Conservation (phyloP, 2,113 vertebrate genomes). For the Hymenochirus boettgeri region DNA sequence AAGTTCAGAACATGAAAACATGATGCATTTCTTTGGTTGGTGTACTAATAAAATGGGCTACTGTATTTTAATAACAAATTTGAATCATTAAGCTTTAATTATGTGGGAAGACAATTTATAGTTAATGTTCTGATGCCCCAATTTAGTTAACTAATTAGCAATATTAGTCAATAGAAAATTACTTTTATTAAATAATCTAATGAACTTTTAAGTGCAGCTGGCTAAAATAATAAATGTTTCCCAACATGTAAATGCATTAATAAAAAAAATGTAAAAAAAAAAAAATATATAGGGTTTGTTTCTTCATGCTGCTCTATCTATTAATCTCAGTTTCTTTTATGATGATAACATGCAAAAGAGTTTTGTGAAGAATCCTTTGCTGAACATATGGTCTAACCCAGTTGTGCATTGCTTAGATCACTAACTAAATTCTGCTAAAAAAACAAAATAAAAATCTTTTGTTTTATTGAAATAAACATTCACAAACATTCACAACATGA, state of each 20-base stretch:
- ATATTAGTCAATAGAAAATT: slow-evolving; percentile 42
- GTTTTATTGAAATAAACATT: slow-evolving; percentile 34
- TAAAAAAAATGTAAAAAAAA: not conserved
- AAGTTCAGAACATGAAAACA: slow-evolving; percentile 7
- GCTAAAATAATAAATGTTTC: slow-evolving; percentile 7
- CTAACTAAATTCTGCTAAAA: slow-evolving; percentile 18
- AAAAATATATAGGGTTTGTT: slow-evolving; percentile 2
- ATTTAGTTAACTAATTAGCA: slow-evolving; percentile 39
- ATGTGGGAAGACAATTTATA: slow-evolving; percentile 38
- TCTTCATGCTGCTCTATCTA: slow-evolving; percentile 12
- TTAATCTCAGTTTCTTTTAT: slow-evolving; percentile 12
- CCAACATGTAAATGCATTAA: not conserved
- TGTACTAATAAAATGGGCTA: slow-evolving; percentile 32
- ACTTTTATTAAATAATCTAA: slow-evolving; percentile 39
- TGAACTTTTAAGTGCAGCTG: slow-evolving; percentile 14
- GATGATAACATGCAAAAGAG: slow-evolving; percentile 9
- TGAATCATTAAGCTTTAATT: slow-evolving; percentile 42
- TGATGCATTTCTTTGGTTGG: not conserved
- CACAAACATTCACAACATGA: slow-evolving; percentile 34
- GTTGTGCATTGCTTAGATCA: slow-evolving; percentile 5
- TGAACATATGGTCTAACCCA: slow-evolving; percentile 22
- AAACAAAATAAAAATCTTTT: slow-evolving; percentile 28
- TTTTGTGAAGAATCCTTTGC: not conserved
- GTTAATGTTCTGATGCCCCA: slow-evolving; percentile 38
- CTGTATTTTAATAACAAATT: slow-evolving; percentile 33